These are phyloP conservation scores for Babyrousa celebensis DNA, from an alignment of 2,797 vertebrate genomes.

Conservation along the genomic window DNA sequence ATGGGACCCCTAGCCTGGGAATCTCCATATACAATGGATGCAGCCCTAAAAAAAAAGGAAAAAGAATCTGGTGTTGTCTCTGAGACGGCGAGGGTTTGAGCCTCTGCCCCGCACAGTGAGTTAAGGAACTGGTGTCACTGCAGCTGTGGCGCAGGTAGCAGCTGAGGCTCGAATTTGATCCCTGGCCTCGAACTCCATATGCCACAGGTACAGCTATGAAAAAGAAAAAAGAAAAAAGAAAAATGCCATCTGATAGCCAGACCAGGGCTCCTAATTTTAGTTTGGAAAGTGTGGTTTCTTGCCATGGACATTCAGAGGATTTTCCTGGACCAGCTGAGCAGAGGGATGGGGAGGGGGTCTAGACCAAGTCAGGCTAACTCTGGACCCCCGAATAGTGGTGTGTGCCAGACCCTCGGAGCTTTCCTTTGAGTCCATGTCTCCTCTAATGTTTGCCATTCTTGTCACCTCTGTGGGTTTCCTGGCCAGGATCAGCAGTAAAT, in stretches of 20 bases:
- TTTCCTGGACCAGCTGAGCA: background rate
- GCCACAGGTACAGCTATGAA: too few species aligned
- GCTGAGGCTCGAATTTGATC: too few species aligned
- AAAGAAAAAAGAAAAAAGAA: background rate
- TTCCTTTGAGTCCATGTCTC: accelerated
- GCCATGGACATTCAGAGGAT: background rate
- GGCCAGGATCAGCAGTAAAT: background rate
- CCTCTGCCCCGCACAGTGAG: too few species aligned
- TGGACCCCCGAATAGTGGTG: background rate
- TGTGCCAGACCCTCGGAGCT: background rate
- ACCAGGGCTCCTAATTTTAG: background rate
- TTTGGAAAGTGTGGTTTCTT: background rate
- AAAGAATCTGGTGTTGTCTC: too few species aligned
- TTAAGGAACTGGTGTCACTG: too few species aligned
- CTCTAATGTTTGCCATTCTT: background rate
- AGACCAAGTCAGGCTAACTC: background rate
- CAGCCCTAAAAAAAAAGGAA: too few species aligned
- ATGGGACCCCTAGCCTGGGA: too few species aligned
- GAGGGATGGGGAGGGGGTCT: background rate
- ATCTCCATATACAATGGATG: too few species aligned
- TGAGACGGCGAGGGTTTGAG: too few species aligned
- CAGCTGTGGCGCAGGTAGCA: too few species aligned
- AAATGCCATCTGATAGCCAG: background rate
- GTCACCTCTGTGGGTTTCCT: background rate
- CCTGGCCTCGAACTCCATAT: too few species aligned